Percentiles rank a stretch among this genome's conserved stretches.
Conservation (phyloP, 2,888 invertebrate species). For the Caenorhabditis virilis region DNA sequence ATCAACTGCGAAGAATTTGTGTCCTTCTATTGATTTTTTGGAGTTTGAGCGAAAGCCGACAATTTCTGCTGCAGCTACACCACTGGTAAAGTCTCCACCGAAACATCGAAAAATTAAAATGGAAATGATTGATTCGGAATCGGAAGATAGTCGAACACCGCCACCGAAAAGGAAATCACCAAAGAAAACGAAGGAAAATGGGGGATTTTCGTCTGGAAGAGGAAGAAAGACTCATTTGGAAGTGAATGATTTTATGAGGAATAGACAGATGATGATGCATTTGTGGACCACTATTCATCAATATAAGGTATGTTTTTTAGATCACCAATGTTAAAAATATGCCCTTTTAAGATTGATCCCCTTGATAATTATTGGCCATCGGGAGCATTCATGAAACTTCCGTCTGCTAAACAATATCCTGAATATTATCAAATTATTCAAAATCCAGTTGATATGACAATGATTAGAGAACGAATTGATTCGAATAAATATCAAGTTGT, state of each 20-base stretch:
- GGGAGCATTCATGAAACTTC: constrained; percentile 92
- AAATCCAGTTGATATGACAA: constrained; percentile 88
- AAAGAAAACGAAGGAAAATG: constrained; percentile 32
- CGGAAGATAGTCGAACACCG: constrained; percentile 3
- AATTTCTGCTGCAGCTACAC: neutral
- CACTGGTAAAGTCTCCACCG: constrained; percentile 1
- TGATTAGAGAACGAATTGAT: constrained; percentile 75
- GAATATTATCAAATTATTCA: constrained; percentile 96
- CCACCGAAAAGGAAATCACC: constrained; percentile 17
- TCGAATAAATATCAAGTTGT: constrained; percentile 56
- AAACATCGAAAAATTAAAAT: constrained; percentile 16
- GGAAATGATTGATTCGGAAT: constrained; percentile 30
- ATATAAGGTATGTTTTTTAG: constrained; percentile 66
- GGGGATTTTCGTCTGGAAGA: constrained; percentile 1
- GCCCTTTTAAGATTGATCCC: constrained; percentile 72
- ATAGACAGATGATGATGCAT: constrained; percentile 74
- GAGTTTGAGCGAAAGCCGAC: neutral
- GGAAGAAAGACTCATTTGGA: constrained; percentile 7
- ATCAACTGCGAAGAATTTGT: constrained; percentile 48
- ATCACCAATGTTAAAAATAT: neutral
- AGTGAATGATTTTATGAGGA: constrained; percentile 9
- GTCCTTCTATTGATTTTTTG: constrained; percentile 14
- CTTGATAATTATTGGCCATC: constrained; percentile 77
- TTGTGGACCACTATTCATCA: constrained; percentile 76
- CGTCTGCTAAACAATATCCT: constrained; percentile 89